Conservation (phyloP, 2,888 invertebrate genomes). For the Limnephilus auricula region DNA sequence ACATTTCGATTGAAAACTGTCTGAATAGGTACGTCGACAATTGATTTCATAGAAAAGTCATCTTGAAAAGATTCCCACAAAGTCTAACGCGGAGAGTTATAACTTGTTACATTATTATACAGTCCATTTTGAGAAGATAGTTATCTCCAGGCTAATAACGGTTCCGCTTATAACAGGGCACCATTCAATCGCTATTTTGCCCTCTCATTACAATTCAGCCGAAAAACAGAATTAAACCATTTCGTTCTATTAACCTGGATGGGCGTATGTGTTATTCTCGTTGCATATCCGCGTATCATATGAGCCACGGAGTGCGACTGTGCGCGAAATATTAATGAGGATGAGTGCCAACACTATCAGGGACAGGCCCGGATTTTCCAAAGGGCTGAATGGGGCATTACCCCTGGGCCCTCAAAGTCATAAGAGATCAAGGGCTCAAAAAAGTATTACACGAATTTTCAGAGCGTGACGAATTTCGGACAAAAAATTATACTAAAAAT, state of each 20-base stretch:
- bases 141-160: neutral
- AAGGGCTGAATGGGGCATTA: neutral
- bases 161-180: neutral
- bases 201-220: neutral
- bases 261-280: neutral
- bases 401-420: neutral
- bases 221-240: neutral
- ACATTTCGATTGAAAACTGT: neutral
- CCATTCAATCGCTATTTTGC: neutral
- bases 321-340: slow-evolving; percentile 48
- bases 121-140: neutral
- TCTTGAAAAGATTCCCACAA: neutral
- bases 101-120: neutral
- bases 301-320: neutral
- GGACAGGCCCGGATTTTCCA: neutral
- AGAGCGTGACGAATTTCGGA: neutral
- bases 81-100: neutral
- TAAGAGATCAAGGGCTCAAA: neutral
- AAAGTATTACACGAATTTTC: neutral
- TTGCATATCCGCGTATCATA: slow-evolving; percentile 9
- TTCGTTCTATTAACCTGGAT: slow-evolving; percentile 23
- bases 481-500: neutral
- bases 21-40: neutral
- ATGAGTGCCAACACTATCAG: slow-evolving; percentile 22
- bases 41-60: neutral